phyloP scores from a whole-genome alignment of 2,797 vertebrate species.

The Schizopygopsis malacanthus region DNA sequence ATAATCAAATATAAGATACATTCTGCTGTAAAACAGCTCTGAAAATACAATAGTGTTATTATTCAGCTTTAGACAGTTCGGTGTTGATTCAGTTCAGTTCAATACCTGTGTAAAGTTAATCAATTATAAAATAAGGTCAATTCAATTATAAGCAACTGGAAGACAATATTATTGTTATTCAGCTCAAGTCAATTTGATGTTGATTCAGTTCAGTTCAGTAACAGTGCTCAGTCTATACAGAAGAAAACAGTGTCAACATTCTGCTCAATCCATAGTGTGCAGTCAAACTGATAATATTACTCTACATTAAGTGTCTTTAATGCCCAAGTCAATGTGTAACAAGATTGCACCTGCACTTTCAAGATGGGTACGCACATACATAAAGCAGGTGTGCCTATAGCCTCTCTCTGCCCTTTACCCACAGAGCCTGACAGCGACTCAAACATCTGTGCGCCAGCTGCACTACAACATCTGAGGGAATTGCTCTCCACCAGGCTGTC shows the following conservation, averaged over 20 bases:
- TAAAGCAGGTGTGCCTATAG: conserved; percentile 28
- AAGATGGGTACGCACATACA: neutral
- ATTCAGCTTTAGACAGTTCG: neutral
- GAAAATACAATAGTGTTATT: neutral
- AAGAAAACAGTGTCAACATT: neutral
- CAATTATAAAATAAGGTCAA: neutral
- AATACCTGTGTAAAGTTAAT: neutral
- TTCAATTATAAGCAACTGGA: neutral
- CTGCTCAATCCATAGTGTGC: neutral
- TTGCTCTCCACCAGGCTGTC: conserved; percentile 19
- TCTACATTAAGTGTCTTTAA: neutral
- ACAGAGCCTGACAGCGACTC: conserved; percentile 13
- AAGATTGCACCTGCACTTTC: neutral
- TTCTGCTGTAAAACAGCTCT: neutral
- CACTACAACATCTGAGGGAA: conserved; percentile 46
- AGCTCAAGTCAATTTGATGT: neutral
- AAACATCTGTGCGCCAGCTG: conserved; percentile 55
- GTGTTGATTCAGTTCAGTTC: neutral
- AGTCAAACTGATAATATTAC: neutral
- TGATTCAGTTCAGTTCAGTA: neutral
- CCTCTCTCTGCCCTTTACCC: conserved; percentile 37
- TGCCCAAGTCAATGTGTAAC: neutral
- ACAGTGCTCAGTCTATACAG: neutral
- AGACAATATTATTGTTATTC: neutral
- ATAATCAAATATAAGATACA: neutral